Evolutionary conservation across 2,797 vertebrate species (phyloP).

Genomic region (Micropoecilia bifurca): DNA sequence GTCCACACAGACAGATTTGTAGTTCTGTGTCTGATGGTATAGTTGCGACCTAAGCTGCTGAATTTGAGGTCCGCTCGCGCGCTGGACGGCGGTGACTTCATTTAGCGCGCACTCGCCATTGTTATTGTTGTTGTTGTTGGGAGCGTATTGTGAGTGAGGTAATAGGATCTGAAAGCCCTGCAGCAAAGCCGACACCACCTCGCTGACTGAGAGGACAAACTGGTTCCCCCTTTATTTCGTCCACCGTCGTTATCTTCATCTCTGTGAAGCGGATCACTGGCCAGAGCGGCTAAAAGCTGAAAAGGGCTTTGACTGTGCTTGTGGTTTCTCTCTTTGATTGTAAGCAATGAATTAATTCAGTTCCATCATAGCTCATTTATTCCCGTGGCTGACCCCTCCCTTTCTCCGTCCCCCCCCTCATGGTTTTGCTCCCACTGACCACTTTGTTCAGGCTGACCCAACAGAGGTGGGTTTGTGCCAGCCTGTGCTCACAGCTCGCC

Average conservation of each 20-base stretch:
- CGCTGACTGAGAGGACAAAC: constrained; percentile 40
- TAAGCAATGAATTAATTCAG: neutral
- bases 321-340: neutral
- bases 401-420: too few relatives aligned
- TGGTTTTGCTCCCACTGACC: neutral
- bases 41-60: constrained; percentile 4
- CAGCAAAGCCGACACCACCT: constrained; percentile 58
- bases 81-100: constrained; percentile 13
- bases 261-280: neutral
- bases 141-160: constrained; percentile 41
- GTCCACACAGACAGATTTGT: constrained; percentile 22
- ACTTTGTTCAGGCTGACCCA: neutral
- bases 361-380: neutral
- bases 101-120: constrained; percentile 17
- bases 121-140: constrained; percentile 43
- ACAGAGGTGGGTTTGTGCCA: constrained; percentile 11
- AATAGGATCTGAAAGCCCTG: constrained; percentile 72
- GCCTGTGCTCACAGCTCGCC: neutral
- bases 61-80: constrained; percentile 1
- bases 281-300: neutral
- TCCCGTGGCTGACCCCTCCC: neutral
- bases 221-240: constrained; percentile 26
- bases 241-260: constrained; percentile 42
- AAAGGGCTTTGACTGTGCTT: constrained; percentile 12
- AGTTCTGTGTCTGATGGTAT: neutral